Conservation (phyloP, 1,140 invertebrate genomes). For the Pantala flavescens region DNA sequence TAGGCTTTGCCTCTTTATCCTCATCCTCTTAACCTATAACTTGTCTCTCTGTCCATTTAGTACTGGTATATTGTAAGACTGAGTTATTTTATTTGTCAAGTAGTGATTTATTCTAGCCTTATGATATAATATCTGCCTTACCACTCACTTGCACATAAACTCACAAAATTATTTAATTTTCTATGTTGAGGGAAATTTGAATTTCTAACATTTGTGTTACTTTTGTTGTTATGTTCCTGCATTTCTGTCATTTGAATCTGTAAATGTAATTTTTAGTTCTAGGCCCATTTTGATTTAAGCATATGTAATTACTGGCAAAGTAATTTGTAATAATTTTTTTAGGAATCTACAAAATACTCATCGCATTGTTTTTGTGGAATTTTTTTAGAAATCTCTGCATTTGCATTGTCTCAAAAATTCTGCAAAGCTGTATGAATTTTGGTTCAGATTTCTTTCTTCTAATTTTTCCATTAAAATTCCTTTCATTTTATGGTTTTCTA, state of each 20-base stretch:
- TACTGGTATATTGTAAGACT: not conserved
- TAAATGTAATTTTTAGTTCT: not conserved
- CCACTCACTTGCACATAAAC: not conserved
- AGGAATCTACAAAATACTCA: too few relatives aligned
- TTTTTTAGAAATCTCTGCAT: not conserved
- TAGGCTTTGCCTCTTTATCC: not conserved
- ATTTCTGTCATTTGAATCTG: not conserved
- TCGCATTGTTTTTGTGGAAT: too few relatives aligned
- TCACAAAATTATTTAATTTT: not conserved
- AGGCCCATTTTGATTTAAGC: not conserved
- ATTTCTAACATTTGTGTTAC: not conserved
- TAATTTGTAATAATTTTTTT: too few relatives aligned
- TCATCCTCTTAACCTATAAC: not conserved
- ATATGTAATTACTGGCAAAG: not conserved
- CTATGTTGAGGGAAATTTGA: not conserved
- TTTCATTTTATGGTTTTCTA: not conserved
- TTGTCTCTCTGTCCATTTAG: not conserved
- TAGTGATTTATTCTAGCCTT: not conserved
- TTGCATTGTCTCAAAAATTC: not conserved
- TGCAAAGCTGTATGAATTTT: not conserved
- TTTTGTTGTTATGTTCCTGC: not conserved
- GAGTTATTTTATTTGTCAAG: not conserved
- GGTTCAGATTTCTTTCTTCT: not conserved
- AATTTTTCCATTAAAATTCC: not conserved
- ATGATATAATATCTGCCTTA: not conserved